Percentiles rank a stretch among this genome's conserved stretches.
Conservation (phyloP, 1,140 invertebrate genomes). For the Drosophila chauvacae region DNA sequence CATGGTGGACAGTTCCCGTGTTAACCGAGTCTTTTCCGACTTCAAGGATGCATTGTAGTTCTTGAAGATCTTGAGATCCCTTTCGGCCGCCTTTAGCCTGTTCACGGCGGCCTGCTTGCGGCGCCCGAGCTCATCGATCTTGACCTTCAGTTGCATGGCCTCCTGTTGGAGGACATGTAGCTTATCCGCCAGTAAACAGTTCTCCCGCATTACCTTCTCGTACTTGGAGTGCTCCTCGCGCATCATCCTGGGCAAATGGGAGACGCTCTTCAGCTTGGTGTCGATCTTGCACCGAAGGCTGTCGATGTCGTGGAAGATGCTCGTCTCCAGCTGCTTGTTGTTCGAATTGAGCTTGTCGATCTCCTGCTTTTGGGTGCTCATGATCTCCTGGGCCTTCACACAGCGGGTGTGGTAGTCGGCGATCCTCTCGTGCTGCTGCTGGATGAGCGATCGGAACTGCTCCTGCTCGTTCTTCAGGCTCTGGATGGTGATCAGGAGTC, state of each 20-base stretch:
- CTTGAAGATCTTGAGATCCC: constrained; percentile 78
- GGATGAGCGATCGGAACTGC: constrained; percentile 62
- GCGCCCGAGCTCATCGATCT: constrained; percentile 71
- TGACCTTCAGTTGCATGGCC: constrained; percentile 62
- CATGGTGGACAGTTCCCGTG: constrained; percentile 53
- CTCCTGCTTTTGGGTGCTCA: constrained; percentile 76
- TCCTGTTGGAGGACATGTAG: constrained; percentile 64
- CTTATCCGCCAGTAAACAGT: constrained; percentile 68
- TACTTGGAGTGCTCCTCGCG: constrained; percentile 68
- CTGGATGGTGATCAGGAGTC: constrained; percentile 62
- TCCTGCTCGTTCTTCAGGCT: constrained; percentile 66
- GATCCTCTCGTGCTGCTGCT: constrained; percentile 70
- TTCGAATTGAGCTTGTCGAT: constrained; percentile 76
- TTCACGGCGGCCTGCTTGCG: constrained; percentile 67
- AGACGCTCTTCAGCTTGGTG: constrained; percentile 61
- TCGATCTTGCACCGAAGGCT: constrained; percentile 68
- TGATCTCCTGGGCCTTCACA: constrained; percentile 76
- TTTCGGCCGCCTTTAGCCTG: constrained; percentile 70
- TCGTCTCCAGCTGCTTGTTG: constrained; percentile 74
- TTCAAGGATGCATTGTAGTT: constrained; percentile 74
- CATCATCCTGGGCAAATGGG: constrained; percentile 67
- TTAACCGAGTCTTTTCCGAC: constrained; percentile 62
- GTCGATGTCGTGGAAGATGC: constrained; percentile 68
- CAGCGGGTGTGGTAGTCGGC: constrained; percentile 72
- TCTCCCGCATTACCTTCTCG: constrained; percentile 72